phyloP scores from a whole-genome alignment of 2,113 vertebrate species.

The Patagioenas fasciata region DNA sequence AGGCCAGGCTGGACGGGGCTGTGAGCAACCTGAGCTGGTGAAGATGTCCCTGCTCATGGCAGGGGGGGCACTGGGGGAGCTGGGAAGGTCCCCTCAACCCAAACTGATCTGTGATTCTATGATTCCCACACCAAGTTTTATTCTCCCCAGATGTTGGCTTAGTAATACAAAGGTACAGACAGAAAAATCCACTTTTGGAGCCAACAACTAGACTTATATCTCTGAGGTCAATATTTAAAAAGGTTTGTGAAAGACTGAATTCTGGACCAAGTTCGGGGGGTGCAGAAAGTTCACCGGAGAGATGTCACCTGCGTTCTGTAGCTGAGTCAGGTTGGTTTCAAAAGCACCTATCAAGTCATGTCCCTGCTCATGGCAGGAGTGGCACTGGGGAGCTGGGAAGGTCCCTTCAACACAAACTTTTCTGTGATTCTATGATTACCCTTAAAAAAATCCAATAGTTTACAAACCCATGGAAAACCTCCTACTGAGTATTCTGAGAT shows the following conservation, averaged over 20 bases:
- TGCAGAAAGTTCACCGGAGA: conserved; percentile 76
- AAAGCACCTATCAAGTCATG: conserved; percentile 91
- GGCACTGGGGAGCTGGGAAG: too few relatives aligned
- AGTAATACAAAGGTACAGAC: not conserved
- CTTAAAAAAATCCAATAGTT: not conserved
- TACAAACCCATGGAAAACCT: not conserved
- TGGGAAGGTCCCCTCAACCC: too few relatives aligned
- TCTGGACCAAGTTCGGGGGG: not conserved
- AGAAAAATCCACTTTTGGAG: not conserved
- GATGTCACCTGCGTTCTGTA: conserved; percentile 75
- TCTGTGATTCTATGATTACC: not conserved
- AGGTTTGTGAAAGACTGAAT: not conserved
- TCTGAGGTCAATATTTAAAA: not conserved
- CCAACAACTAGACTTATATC: not conserved
- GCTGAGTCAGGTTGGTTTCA: conserved; percentile 80
- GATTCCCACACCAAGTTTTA: not conserved
- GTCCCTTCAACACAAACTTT: too few relatives aligned
- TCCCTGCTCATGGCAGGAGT: too few relatives aligned
- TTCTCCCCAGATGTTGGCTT: not conserved
- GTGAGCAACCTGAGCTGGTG: too few relatives aligned
- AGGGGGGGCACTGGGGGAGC: too few relatives aligned
- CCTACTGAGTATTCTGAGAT: not conserved
- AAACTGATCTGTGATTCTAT: too few relatives aligned
- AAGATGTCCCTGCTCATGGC: too few relatives aligned
- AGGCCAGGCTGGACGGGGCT: too few relatives aligned